phyloP scores from a whole-genome alignment of 2,113 vertebrate genomes.

The Clupea harengus region DNA sequence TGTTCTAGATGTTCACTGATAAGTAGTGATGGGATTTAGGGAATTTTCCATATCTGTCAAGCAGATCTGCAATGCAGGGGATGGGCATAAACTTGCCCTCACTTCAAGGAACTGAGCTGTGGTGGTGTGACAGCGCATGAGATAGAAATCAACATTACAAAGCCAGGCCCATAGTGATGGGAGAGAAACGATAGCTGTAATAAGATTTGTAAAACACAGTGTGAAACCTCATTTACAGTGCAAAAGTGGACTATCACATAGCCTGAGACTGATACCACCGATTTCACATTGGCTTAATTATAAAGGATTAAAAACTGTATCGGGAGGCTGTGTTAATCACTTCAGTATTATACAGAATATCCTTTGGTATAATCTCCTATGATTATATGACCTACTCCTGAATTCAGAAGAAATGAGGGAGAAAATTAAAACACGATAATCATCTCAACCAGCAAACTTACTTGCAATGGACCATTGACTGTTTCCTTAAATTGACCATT shows the following conservation, averaged over 20 bases:
- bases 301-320: conserved; percentile 57
- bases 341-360: conserved; percentile 37
- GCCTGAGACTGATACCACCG: conserved; percentile 46
- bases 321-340: conserved; percentile 46
- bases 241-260: conserved; percentile 49
- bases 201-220: conserved; percentile 54
- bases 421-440: conserved; percentile 49
- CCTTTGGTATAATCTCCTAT: conserved; percentile 45
- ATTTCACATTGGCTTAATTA: conserved; percentile 46
- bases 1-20: conserved; percentile 29
- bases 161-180: conserved; percentile 41
- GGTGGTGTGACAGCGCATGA: conserved; percentile 45
- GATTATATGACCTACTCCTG: conserved; percentile 53
- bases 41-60: not conserved
- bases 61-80: not conserved
- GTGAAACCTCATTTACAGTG: conserved; percentile 52
- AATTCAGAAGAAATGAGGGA: conserved; percentile 36
- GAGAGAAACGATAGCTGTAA: conserved; percentile 54
- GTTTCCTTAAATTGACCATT: conserved; percentile 54
- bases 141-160: conserved; percentile 53
- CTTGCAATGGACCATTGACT: conserved; percentile 41
- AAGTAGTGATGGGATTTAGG: not conserved
- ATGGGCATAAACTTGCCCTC: not conserved
- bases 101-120: conserved; percentile 28
- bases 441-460: conserved; percentile 43